A percentile compares a stretch with the other conserved stretches of the same genome.
These are phyloP conservation scores for Melipona bicolor DNA, from an alignment of 2,888 invertebrate species.

Conservation along the genomic window DNA sequence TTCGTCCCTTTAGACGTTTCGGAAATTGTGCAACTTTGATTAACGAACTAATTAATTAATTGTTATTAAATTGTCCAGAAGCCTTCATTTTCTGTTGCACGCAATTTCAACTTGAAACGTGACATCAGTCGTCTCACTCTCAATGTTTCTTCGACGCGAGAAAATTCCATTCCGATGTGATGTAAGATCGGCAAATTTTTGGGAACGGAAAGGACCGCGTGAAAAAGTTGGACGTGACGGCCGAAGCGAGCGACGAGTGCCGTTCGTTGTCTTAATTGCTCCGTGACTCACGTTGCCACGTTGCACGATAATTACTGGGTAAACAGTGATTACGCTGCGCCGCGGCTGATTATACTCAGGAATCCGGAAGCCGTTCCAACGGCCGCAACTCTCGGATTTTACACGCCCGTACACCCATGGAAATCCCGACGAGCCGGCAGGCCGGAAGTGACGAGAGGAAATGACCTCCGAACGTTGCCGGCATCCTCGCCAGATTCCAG, in stretches of 20 bases:
- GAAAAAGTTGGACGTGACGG: neutral
- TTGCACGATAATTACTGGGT: constrained; percentile 62
- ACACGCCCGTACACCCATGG: constrained; percentile 40
- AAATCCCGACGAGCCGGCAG: constrained; percentile 70
- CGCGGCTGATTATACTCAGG: constrained; percentile 62
- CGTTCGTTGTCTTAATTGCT: constrained; percentile 65
- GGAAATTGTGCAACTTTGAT: no score
- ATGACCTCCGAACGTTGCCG: constrained; percentile 41
- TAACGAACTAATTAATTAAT: no score
- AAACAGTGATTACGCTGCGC: constrained; percentile 67
- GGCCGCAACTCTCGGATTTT: constrained; percentile 53
- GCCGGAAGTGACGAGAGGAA: constrained; percentile 75
- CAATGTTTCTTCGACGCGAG: neutral
- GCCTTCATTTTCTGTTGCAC: no score
- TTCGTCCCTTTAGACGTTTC: no score
- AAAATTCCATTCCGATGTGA: neutral
- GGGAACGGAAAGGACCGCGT: neutral
- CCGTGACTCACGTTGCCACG: constrained; percentile 44
- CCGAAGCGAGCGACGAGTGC: neutral
- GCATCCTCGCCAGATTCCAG: constrained; percentile 62
- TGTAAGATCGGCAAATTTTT: neutral
- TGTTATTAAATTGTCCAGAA: no score
- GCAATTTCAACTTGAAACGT: no score
- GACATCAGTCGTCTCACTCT: no score
- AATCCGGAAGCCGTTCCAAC: constrained; percentile 58